Evolutionary conservation across 2,113 vertebrate genomes (phyloP).

Genomic region (Alligator sinensis): DNA sequence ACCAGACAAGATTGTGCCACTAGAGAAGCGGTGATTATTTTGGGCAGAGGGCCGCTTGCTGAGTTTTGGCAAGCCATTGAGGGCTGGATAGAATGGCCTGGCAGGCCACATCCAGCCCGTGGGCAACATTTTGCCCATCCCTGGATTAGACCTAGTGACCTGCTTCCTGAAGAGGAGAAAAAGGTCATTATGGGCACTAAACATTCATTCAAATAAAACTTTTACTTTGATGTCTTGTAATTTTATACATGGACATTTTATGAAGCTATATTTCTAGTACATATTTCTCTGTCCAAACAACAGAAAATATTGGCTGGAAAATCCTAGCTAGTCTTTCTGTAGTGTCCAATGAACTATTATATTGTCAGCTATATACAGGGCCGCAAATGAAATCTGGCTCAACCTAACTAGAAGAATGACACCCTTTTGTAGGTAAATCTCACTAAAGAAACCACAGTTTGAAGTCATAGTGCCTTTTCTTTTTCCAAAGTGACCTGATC

Average conservation of each 20-base stretch:
- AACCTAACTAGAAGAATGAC: background rate
- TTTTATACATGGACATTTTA: background rate
- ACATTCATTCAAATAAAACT: no score
- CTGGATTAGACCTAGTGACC: background rate
- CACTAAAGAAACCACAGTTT: background rate
- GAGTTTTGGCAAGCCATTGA: no score
- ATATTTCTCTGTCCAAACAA: background rate
- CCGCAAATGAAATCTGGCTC: background rate
- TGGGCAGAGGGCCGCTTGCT: no score
- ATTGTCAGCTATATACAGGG: background rate
- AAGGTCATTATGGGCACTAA: no score
- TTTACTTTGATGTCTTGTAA: background rate
- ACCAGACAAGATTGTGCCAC: background rate
- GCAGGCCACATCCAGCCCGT: no score
- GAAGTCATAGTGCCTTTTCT: background rate
- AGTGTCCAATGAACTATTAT: background rate
- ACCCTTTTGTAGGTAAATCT: background rate
- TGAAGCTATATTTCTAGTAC: background rate
- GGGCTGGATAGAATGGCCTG: no score
- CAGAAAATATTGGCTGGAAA: background rate
- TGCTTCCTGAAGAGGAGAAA: background rate
- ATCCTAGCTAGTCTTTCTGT: no score
- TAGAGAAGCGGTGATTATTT: no score
- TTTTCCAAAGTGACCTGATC: background rate
- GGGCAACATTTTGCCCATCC: no score